phyloP scores from a whole-genome alignment of 2,113 vertebrate species.

The Jacana jacana region DNA sequence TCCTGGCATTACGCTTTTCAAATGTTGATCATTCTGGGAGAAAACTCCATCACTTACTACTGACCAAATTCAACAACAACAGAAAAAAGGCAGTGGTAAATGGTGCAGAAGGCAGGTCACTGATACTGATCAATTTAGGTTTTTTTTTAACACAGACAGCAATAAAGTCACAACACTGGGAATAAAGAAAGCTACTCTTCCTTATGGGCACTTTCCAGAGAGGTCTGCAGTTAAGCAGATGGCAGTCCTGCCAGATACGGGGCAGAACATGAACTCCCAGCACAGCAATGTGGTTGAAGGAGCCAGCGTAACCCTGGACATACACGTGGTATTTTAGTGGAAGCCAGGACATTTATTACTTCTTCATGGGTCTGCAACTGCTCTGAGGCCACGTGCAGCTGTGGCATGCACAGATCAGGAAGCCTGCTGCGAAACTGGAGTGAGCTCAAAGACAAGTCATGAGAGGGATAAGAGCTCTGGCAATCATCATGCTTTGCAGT shows the following conservation, averaged over 20 bases:
- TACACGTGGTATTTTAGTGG: accelerated
- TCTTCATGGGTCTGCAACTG: not conserved
- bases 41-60: not conserved
- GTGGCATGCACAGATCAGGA: not conserved
- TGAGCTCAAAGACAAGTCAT: not conserved
- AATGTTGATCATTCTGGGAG: not conserved
- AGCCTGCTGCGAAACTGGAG: not conserved
- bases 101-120: not conserved
- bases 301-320: not conserved
- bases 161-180: not conserved
- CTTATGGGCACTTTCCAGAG: not conserved
- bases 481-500: not conserved
- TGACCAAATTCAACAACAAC: not conserved
- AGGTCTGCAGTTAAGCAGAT: not conserved
- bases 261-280: not conserved
- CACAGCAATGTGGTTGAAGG: accelerated
- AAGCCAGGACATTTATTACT: not conserved
- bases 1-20: not conserved
- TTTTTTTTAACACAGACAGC: not conserved
- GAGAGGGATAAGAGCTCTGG: not conserved
- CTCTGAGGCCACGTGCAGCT: not conserved
- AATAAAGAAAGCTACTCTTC: not conserved
- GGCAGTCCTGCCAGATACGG: not conserved
- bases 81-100: not conserved
- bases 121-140: not conserved